Conservation (phyloP, 2,888 invertebrate species). For the Ashinkailepas kermadecensis region DNA sequence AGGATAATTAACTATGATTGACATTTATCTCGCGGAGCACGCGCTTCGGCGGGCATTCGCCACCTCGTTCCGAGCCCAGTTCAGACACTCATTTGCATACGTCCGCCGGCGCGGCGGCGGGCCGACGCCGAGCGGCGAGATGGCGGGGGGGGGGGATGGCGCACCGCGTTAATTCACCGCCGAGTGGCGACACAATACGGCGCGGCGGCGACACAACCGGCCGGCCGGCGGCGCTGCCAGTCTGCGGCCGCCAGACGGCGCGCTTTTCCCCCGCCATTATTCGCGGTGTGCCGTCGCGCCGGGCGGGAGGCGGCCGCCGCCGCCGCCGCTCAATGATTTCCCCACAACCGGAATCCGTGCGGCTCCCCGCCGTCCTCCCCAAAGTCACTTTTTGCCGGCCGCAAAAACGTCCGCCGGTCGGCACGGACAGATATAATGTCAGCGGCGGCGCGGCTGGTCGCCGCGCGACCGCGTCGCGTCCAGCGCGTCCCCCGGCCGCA, state of each 20-base stretch:
- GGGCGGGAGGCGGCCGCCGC: neutral
- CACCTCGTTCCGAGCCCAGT: too few relatives aligned
- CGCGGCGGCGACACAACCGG: neutral
- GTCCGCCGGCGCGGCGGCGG: too few relatives aligned
- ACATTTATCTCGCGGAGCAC: too few relatives aligned
- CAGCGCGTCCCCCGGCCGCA: too few relatives aligned
- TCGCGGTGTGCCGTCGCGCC: too few relatives aligned
- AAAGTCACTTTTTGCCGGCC: slow-evolving; percentile 15
- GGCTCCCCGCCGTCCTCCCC: slow-evolving; percentile 10
- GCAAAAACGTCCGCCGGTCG: neutral
- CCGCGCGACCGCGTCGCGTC: neutral
- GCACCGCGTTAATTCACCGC: neutral
- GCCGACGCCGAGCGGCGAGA: too few relatives aligned
- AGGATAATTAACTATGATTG: too few relatives aligned
- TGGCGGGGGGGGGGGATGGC: neutral
- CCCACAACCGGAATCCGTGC: slow-evolving; percentile 16
- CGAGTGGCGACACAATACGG: neutral
- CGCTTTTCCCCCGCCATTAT: neutral
- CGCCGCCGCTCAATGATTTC: neutral
- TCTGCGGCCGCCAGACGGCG: neutral
- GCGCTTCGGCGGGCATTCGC: too few relatives aligned
- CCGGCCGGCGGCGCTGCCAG: neutral
- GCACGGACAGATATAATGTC: neutral
- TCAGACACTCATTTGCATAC: too few relatives aligned
- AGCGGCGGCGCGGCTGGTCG: neutral